Percentiles rank a stretch among this genome's conserved stretches.
Conservation (phyloP, 2,888 invertebrate species). For the Dascillus cervinus region DNA sequence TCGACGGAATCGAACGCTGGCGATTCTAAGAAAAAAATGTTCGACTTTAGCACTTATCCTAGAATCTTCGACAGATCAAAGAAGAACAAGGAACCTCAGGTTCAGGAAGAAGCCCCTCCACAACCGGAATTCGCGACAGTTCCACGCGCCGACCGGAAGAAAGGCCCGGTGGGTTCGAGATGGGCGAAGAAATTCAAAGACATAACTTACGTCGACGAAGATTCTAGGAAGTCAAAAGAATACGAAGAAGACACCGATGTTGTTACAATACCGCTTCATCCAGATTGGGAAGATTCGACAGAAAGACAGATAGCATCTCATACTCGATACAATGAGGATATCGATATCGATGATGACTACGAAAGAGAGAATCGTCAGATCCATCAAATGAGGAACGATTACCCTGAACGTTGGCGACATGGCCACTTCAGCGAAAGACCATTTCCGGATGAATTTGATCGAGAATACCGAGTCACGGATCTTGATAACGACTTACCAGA, state of each 20-base stretch:
- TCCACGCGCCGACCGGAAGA: constrained; percentile 49
- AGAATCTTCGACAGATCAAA: constrained; percentile 51
- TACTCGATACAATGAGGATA: constrained; percentile 38
- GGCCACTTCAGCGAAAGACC: constrained; percentile 33
- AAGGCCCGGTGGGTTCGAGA: constrained; percentile 43
- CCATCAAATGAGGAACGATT: constrained; percentile 39
- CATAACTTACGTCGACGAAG: constrained; percentile 32
- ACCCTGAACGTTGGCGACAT: constrained; percentile 36
- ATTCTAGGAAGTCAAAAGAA: constrained; percentile 28
- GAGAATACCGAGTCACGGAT: constrained; percentile 25
- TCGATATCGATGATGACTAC: constrained; percentile 46
- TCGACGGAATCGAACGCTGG: constrained; percentile 48
- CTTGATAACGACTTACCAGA: constrained; percentile 20
- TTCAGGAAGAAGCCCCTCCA: constrained; percentile 47
- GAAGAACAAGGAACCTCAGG: constrained; percentile 42
- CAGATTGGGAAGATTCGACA: constrained; percentile 30
- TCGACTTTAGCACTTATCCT: constrained; percentile 73
- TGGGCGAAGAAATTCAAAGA: constrained; percentile 39
- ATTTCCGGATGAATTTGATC: constrained; percentile 1
- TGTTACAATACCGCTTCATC: constrained; percentile 35
- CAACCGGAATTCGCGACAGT: constrained; percentile 61
- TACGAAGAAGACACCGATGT: constrained; percentile 22
- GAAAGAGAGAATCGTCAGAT: constrained; percentile 48
- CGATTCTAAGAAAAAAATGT: constrained; percentile 52
- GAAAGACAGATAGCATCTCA: constrained; percentile 28